phyloP scores from a whole-genome alignment of 2,797 vertebrate species.

The Anguilla marmorata region DNA sequence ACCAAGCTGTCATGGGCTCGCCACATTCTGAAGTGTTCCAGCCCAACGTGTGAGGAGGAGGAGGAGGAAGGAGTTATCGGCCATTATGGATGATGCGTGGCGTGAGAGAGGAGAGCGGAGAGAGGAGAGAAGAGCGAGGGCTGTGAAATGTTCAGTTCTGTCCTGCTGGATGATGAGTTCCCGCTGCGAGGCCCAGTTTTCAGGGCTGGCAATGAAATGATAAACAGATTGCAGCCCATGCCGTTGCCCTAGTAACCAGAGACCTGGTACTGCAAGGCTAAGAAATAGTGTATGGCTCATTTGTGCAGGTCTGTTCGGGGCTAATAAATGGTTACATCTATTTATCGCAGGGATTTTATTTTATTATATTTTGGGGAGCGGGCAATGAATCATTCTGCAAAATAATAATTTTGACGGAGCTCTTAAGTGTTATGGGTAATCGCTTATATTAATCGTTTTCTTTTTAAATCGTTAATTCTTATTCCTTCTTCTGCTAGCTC shows the following conservation, averaged over 20 bases:
- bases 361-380: not conserved
- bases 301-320: constrained; percentile 22
- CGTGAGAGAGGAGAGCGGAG: not conserved
- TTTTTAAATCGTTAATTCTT: not conserved
- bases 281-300: constrained; percentile 34
- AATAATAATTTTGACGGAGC: not conserved
- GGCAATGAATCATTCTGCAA: not conserved
- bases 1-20: not conserved
- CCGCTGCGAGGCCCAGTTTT: constrained; percentile 10
- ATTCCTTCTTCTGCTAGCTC: not conserved
- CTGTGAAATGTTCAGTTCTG: not conserved
- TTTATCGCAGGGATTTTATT: not conserved
- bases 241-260: constrained; percentile 47
- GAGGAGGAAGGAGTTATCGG: not conserved
- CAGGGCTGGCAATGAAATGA: constrained; percentile 22
- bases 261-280: constrained; percentile 26
- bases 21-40: not conserved
- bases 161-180: constrained; percentile 21
- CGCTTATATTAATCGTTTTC: not conserved
- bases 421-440: not conserved
- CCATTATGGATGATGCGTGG: not conserved
- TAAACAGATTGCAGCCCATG: constrained; percentile 35
- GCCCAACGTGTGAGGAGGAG: not conserved
- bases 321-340: not conserved
- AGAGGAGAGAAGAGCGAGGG: not conserved